A percentile compares a stretch with the other conserved stretches of the same genome.
These are phyloP conservation scores for Scrobipalpa costella DNA, from an alignment of 2,888 invertebrate genomes.

Conservation along the genomic window DNA sequence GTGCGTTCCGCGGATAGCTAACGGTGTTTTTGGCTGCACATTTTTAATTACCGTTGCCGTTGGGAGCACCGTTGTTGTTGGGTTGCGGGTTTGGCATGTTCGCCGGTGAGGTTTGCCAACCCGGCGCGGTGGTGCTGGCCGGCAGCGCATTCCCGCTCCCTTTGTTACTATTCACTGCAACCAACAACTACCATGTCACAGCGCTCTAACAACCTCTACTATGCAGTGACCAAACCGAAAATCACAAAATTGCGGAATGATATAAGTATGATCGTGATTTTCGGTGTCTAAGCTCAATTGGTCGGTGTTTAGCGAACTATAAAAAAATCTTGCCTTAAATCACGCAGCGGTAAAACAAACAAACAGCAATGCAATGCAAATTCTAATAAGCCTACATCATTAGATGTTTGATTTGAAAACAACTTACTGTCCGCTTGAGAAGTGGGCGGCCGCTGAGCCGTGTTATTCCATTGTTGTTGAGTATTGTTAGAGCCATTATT, in stretches of 20 bases:
- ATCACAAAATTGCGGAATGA: neutral
- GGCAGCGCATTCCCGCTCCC: conserved; percentile 70
- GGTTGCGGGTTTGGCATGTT: conserved; percentile 75
- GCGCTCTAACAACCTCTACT: neutral
- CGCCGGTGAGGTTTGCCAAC: conserved; percentile 71
- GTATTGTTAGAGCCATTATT: conserved; percentile 73
- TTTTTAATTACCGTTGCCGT: conserved; percentile 61
- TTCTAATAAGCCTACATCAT: conserved; percentile 47
- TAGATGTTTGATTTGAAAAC: conserved; percentile 41
- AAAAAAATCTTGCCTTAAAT: conserved; percentile 8
- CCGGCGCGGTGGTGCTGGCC: conserved; percentile 66
- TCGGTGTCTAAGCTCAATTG: conserved; percentile 7
- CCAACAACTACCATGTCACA: conserved; percentile 21
- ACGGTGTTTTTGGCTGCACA: conserved; percentile 20
- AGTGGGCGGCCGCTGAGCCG: conserved; percentile 75
- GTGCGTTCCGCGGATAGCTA: neutral
- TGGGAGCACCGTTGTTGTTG: conserved; percentile 74
- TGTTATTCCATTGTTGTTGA: conserved; percentile 78
- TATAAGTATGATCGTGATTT: conserved; percentile 1
- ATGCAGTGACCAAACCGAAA: conserved; percentile 15
- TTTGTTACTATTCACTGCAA: conserved; percentile 78
- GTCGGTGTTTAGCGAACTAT: conserved; percentile 6
- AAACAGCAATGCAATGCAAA: conserved; percentile 38
- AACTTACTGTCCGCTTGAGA: conserved; percentile 77
- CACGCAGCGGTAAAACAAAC: conserved; percentile 38